A percentile compares a stretch with the other conserved stretches of the same genome.
Evolutionary conservation across 2,113 vertebrate genomes (phyloP).

Genomic region (Grammomys dolichurus): DNA sequence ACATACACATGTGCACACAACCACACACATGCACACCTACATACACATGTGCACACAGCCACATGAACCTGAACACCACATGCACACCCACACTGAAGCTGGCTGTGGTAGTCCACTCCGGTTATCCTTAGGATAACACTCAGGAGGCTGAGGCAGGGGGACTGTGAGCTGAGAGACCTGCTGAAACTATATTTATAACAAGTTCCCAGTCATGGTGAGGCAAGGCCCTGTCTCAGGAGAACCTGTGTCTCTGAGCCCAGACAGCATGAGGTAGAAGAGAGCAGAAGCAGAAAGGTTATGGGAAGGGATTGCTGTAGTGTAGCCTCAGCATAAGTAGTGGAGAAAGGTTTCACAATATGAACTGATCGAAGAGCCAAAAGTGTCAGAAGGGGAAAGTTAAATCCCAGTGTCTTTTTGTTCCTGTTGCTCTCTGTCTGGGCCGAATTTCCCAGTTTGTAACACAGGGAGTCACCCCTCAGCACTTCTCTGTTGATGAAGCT

Average conservation of each 20-base stretch:
- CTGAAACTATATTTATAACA: neutral
- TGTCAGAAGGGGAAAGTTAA: neutral
- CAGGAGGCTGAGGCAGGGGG: neutral
- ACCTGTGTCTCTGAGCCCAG: neutral
- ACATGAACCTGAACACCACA: neutral
- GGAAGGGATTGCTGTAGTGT: neutral
- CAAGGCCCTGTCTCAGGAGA: neutral
- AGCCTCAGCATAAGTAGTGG: neutral
- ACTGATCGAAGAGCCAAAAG: neutral
- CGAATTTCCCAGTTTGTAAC: rapidly evolving
- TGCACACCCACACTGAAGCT: neutral
- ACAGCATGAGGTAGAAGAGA: neutral
- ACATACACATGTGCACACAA: neutral
- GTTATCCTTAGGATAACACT: neutral
- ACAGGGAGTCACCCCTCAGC: neutral
- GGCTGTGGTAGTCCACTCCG: neutral
- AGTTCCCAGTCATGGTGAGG: neutral
- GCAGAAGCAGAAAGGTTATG: neutral
- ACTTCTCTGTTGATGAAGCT: neutral
- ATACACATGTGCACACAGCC: neutral
- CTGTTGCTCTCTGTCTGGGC: neutral
- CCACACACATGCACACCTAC: neutral
- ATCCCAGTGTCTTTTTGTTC: neutral
- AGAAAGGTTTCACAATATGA: neutral
- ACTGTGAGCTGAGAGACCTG: neutral